Conservation (phyloP, 2,113 vertebrate genomes). For the Agapornis roseicollis region DNA sequence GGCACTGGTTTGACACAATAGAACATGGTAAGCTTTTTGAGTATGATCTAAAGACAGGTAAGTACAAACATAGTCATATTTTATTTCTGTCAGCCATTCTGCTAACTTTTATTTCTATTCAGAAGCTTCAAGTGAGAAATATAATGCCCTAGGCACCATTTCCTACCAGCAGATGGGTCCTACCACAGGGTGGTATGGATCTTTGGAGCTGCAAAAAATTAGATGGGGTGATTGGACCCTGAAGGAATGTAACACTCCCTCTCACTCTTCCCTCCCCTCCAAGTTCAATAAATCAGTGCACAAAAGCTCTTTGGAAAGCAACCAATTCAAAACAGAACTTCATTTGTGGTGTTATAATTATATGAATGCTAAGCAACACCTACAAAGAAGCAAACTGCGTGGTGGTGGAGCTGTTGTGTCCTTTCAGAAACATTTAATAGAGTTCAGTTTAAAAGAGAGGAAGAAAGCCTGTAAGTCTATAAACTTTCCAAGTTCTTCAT, state of each 20-base stretch:
- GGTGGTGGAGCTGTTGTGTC: background rate
- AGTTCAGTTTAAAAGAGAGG: background rate
- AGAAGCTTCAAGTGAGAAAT: background rate
- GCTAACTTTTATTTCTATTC: background rate
- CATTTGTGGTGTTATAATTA: background rate
- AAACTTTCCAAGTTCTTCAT: background rate
- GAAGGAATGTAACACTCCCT: background rate
- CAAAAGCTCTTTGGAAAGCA: constrained; percentile 12
- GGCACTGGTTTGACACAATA: background rate
- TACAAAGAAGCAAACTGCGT: background rate
- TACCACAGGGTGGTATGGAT: background rate
- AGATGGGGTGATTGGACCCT: background rate
- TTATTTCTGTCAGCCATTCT: background rate
- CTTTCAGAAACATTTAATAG: background rate
- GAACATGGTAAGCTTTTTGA: background rate
- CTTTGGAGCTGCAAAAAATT: background rate
- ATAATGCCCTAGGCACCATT: background rate
- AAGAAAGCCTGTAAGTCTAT: background rate
- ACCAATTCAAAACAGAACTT: background rate
- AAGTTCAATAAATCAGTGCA: background rate
- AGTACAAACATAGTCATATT: background rate
- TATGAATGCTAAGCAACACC: background rate
- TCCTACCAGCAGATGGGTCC: background rate
- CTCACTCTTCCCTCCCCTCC: background rate
- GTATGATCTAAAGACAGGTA: background rate